Evolutionary conservation across 1,140 invertebrate genomes (phyloP), one percentile per base, ranked within the genome.

Genomic region (Nasonia vitripennis): DNA sequence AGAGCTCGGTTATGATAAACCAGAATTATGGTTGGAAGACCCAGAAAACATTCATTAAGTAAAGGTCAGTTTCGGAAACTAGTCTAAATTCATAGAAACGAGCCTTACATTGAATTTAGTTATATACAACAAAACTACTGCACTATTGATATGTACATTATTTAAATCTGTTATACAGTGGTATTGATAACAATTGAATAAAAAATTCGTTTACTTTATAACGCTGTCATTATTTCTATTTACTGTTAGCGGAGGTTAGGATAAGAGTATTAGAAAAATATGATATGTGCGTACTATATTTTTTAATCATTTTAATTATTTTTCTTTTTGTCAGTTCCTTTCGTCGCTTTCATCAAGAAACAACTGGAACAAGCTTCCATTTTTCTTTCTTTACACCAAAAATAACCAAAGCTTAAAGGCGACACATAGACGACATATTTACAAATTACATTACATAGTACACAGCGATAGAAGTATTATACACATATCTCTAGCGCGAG

Each of bases 1-100:
- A 94, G 98, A 99, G 91, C 94, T 99, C 88, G 98, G 98, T 78
- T 99, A 98, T 91, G 98, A 99, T 93, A 98, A 99, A 93, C 99
- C 99, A 78, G 99, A 99, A 94, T 94, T 99, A 90, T 97, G 96
- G 84, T 94, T 98, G 83, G 91, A 96, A 88, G 95, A 94, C 91
- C 96, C 97, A 75, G 97, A 95, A 91, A 96, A 98, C 77, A 94
- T 96, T 73, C 91, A 95, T 89, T 92, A 91, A 91, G 80, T 67
- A 81, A 85, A 23, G 80, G 78, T 81, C 78, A 86, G 84, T 83
- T 83, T 87, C 71, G 73, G 74, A 70, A 83, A 83, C 81, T 88
- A 88, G 86, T 85, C 73, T 80, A 85, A 83, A 45, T 78, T 62
- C 45, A 83, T 83, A 86, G 70, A 73, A 84, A 86, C 75, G n/a